These are phyloP conservation scores for Erebia palarica DNA, from an alignment of 2,888 invertebrate species.

Conservation along the genomic window DNA sequence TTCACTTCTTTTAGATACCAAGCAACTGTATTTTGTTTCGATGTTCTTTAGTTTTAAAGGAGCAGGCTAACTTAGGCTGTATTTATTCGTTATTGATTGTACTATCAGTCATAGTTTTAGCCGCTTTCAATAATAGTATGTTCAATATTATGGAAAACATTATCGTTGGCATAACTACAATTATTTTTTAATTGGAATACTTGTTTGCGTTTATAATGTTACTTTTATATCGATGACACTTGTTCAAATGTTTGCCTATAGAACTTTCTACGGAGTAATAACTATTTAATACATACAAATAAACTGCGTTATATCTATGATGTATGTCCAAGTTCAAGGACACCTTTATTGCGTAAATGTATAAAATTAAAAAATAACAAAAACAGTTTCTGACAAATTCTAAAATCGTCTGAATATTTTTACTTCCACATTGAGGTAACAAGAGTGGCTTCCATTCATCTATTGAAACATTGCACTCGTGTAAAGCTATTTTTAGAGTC, in stretches of 20 bases:
- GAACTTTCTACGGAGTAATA: not conserved
- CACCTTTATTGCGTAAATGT: not conserved
- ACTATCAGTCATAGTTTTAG: not conserved
- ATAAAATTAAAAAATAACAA: too few species aligned
- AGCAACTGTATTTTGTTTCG: too few species aligned
- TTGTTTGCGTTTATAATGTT: not conserved
- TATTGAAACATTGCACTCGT: conserved; percentile 13
- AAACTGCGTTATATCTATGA: not conserved
- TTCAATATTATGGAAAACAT: not conserved
- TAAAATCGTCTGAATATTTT: not conserved
- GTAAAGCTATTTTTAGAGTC: conserved; percentile 41
- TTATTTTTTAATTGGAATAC: not conserved
- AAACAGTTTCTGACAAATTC: not conserved
- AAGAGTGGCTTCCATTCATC: not conserved
- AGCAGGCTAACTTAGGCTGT: not conserved
- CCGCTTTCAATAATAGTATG: not conserved
- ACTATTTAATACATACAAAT: not conserved
- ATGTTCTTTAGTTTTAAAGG: too few species aligned
- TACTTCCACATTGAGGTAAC: not conserved
- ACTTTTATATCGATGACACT: not conserved
- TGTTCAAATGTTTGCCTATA: not conserved
- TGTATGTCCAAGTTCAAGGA: not conserved
- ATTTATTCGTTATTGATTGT: not conserved
- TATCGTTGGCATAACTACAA: not conserved
- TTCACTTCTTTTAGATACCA: not conserved